Evolutionary conservation across 2,113 vertebrate genomes (phyloP).

Genomic region (human (Homo sapiens)): DNA sequence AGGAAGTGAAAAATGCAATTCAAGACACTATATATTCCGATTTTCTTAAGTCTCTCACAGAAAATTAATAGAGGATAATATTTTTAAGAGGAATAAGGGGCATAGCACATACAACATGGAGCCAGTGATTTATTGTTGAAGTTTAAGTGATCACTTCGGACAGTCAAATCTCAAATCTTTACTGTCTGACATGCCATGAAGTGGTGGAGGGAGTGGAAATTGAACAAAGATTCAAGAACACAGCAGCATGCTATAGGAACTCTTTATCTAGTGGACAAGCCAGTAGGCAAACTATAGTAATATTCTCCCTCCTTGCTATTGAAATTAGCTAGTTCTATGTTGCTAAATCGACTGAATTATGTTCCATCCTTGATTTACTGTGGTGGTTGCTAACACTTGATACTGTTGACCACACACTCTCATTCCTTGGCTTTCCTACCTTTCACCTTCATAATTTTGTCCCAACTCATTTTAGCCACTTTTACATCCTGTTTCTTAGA

Average conservation of each 20-base stretch:
- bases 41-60: constrained; percentile 36
- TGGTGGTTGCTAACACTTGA: neutral
- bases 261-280: neutral
- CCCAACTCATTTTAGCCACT: neutral
- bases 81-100: constrained; percentile 42
- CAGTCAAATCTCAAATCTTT: neutral
- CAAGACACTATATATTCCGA: constrained; percentile 28
- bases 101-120: neutral
- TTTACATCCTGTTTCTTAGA: neutral
- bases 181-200: neutral
- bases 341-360: neutral
- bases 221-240: constrained; percentile 1
- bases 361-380: constrained; percentile 9
- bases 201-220: neutral
- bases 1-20: constrained; percentile 68
- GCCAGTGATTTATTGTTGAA: neutral
- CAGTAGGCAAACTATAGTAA: neutral
- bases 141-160: constrained; percentile 25
- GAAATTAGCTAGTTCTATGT: neutral
- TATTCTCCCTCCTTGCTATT: neutral
- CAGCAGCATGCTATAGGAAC: neutral
- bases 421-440: neutral
- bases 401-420: neutral
- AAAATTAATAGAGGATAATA: constrained; percentile 55
- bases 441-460: neutral